Conservation (phyloP, 2,797 vertebrate species). For the Clamator glandarius region DNA sequence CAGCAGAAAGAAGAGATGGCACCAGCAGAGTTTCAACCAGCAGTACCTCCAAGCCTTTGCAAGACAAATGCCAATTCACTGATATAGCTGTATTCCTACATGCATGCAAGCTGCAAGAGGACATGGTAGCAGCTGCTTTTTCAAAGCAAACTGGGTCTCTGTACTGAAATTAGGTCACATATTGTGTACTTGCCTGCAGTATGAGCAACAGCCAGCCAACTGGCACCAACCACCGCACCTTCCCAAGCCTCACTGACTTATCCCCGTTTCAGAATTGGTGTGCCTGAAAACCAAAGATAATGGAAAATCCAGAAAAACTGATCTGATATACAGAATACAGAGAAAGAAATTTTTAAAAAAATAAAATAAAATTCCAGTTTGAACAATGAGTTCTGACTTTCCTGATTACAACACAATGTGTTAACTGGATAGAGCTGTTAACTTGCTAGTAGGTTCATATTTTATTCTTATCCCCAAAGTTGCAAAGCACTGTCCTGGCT, state of each 20-base stretch:
- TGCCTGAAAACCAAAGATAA: neutral
- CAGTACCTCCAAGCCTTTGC: neutral
- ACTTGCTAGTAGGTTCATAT: neutral
- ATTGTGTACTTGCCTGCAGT: neutral
- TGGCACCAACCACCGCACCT: neutral
- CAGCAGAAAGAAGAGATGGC: neutral
- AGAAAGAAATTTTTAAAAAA: neutral
- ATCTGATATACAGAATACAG: neutral
- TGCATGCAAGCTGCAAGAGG: neutral
- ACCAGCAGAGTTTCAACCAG: neutral
- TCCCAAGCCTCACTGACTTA: neutral
- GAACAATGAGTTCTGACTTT: neutral
- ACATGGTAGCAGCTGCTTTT: neutral
- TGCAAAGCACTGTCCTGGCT: neutral
- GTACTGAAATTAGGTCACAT: neutral
- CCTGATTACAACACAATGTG: fast-evolving
- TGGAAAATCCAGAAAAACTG: neutral
- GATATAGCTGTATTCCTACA: neutral
- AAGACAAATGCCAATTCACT: neutral
- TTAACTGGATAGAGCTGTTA: neutral
- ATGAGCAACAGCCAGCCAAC: neutral
- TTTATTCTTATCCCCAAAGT: neutral
- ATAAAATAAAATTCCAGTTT: neutral
- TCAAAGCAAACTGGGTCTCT: neutral
- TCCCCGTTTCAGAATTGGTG: neutral